Base-by-base conservation (phyloP, 2,113 vertebrate species). In the Syrmaticus mikado region DNA sequence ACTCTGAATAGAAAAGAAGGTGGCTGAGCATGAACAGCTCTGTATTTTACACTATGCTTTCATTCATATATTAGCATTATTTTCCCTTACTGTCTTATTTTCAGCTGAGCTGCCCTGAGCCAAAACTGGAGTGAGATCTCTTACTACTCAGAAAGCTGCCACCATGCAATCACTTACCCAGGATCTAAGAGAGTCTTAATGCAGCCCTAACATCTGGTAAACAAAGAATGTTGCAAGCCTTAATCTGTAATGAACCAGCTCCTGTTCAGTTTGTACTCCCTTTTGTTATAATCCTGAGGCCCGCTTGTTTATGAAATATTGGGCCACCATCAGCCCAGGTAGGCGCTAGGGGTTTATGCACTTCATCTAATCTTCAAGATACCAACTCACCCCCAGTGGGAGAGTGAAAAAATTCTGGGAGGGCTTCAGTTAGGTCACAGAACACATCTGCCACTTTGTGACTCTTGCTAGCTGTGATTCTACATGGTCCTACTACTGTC, bases 81-180 rank as follows among this genome's bases (percentile, higher is more conserved):
- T 85, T 84, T 91, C 20, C 10, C 67, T 78, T 86, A 55, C 79
- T 90, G 8, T 13, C 7, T 91, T 91, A 16, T 28, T 94, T 95
- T 88, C 68, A n/a, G 0, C 36, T 48, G 52, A 16, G 4, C 22
- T 93, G 10, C 7, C 38, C 40, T 57, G 18, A 94, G 38, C 14
- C 36, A 79, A 90, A 77, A 76, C 19, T 32, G 6, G 55, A 76
- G 40, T 25, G 30, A 92, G 40, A 62, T 73, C 79, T 40, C 38
- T 55, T 70, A 52, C 15, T 71, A 2, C n/a, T 91, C 41, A 88
- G 85, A 95, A 90, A 92, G 71, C 19, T 78, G 14, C 24, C 32
- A 61, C 40, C 28, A 7, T 77, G n/a, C 77, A 80, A 67, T 12
- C 43, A 20, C 58, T 95, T 61, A 57, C 28, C 28, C 65, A 57